phyloP scores from a whole-genome alignment of 2,113 vertebrate genomes.

The Sisor rabdophorus region DNA sequence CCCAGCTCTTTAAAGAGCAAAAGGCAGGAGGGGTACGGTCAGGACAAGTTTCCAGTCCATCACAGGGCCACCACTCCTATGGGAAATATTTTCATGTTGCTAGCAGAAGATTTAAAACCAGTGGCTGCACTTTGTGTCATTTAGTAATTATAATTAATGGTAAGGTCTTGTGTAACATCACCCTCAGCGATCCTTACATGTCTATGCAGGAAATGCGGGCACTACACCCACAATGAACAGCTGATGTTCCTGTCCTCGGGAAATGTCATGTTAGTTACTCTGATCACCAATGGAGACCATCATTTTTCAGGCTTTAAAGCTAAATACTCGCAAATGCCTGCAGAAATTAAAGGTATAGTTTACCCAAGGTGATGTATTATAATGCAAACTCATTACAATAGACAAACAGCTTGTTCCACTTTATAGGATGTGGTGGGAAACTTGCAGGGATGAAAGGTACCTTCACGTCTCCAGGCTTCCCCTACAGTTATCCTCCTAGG shows the following conservation, averaged over 20 bases:
- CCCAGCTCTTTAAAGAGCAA: too few relatives aligned
- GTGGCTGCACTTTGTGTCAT: not conserved
- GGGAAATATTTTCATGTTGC: too few relatives aligned
- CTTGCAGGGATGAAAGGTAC: conserved; percentile 66
- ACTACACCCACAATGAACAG: conserved; percentile 71
- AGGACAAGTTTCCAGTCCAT: too few relatives aligned
- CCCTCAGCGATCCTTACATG: not conserved
- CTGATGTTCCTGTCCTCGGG: conserved; percentile 86
- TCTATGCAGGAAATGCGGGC: conserved; percentile 79
- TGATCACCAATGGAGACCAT: conserved; percentile 77
- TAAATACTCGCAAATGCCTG: conserved; percentile 77
- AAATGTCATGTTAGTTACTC: conserved; percentile 81
- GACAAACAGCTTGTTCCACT: not conserved
- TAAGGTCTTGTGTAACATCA: not conserved
- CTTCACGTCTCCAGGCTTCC: conserved; percentile 82
- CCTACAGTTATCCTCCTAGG: conserved; percentile 79
- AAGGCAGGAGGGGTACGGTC: too few relatives aligned
- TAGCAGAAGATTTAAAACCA: too few relatives aligned
- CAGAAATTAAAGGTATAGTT: conserved; percentile 54
- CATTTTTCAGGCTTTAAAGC: conserved; percentile 86
- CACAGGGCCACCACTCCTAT: too few relatives aligned
- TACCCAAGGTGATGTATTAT: not conserved
- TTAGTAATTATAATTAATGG: not conserved
- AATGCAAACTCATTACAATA: not conserved
- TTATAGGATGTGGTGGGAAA: conserved; percentile 75